These are phyloP conservation scores for Zenarchopterus dispar DNA, from an alignment of 2,797 vertebrate species.

Conservation along the genomic window DNA sequence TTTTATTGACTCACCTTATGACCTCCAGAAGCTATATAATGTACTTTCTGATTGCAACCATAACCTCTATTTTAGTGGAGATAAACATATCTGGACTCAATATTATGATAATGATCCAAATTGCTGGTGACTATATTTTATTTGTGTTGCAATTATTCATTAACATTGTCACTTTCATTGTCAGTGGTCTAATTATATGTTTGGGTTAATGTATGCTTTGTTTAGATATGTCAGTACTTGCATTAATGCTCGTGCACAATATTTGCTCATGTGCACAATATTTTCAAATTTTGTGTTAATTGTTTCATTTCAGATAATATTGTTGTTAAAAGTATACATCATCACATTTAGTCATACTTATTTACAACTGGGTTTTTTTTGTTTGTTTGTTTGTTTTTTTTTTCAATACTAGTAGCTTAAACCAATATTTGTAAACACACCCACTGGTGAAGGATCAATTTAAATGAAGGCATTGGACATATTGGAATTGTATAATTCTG, in stretches of 20 bases:
- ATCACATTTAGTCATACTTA: conserved; percentile 16
- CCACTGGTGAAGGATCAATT: conserved; percentile 42
- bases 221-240: too few relatives aligned
- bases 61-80: conserved; percentile 7
- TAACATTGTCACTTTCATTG: not conserved
- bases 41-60: conserved; percentile 15
- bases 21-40: conserved; percentile 19
- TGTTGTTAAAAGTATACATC: not conserved
- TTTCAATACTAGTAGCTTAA: conserved; percentile 1
- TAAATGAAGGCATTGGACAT: conserved; percentile 56
- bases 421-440: conserved; percentile 22
- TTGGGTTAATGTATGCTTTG: too few relatives aligned
- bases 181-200: not conserved
- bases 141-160: conserved; percentile 5
- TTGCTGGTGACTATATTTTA: conserved; percentile 2
- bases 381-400: not conserved
- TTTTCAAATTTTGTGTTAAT: too few relatives aligned
- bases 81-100: conserved; percentile 7
- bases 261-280: too few relatives aligned
- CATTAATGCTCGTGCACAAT: too few relatives aligned
- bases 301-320: not conserved
- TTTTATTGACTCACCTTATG: conserved; percentile 32
- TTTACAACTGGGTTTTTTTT: too few relatives aligned
- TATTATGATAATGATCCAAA: not conserved
- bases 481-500: conserved; percentile 57